phyloP scores from a whole-genome alignment of 1,140 invertebrate species.

The Eueides isabella region DNA sequence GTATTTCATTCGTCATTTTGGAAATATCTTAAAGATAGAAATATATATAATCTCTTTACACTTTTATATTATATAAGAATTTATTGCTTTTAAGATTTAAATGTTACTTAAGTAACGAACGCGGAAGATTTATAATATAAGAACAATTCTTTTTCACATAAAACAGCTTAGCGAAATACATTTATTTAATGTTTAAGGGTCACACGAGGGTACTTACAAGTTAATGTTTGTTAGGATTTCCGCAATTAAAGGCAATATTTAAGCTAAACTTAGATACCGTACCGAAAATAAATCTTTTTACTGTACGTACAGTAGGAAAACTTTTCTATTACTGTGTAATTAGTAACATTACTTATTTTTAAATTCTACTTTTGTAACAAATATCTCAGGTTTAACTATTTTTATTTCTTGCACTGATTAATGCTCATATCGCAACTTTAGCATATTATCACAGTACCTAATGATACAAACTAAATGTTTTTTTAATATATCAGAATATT shows the following conservation, averaged over 20 bases:
- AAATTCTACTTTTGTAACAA: too few species aligned
- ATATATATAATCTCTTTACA: too few species aligned
- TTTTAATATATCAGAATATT: too few species aligned
- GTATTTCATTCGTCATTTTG: background rate
- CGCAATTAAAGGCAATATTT: background rate
- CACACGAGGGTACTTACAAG: constrained; percentile 15
- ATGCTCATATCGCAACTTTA: too few species aligned
- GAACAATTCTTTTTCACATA: background rate
- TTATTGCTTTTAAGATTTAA: too few species aligned
- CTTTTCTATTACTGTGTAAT: background rate
- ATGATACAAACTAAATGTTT: too few species aligned
- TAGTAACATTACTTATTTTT: background rate
- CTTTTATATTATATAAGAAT: background rate
- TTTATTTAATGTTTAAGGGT: background rate
- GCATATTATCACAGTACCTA: too few species aligned
- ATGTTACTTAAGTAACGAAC: background rate
- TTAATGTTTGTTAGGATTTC: background rate
- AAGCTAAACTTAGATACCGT: background rate
- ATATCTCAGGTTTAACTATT: too few species aligned
- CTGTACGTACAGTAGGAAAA: background rate
- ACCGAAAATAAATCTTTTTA: background rate
- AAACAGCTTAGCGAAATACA: background rate
- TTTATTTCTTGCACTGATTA: too few species aligned
- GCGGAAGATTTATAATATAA: background rate
- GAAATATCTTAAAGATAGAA: background rate